A percentile compares a stretch with the other conserved stretches of the same genome.
Evolutionary conservation across 2,113 vertebrate genomes (phyloP).

Genomic region (Nannospalax galili): DNA sequence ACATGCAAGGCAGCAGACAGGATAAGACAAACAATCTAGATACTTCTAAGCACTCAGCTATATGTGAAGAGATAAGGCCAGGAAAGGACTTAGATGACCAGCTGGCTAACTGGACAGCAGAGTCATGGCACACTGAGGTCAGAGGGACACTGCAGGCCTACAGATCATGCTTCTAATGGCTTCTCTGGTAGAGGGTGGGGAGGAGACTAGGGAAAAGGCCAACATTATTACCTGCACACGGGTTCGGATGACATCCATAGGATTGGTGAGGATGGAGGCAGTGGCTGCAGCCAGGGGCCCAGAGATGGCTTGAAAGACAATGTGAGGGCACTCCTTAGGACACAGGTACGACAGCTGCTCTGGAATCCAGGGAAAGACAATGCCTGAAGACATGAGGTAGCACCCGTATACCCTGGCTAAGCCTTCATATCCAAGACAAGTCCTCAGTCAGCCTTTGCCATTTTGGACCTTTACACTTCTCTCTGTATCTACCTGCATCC

Average conservation of each 20-base stretch:
- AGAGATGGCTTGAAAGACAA: conserved; percentile 94
- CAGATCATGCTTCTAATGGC: background rate
- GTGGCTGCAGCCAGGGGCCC: conserved; percentile 96
- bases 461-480: no score
- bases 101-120: background rate
- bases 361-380: conserved; percentile 79
- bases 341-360: conserved; percentile 93
- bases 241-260: conserved; percentile 97
- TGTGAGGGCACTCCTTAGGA: conserved; percentile 95
- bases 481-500: background rate
- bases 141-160: background rate
- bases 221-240: conserved; percentile 94
- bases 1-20: background rate
- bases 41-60: background rate
- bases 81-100: background rate
- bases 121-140: background rate
- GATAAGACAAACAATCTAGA: background rate
- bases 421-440: background rate
- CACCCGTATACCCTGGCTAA: background rate
- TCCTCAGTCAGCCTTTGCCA: background rate
- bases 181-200: background rate
- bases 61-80: background rate
- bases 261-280: conserved; percentile 96
- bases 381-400: conserved; percentile 21
- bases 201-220: background rate